Evolutionary conservation across 2,888 invertebrate genomes (phyloP).

Genomic region (Sarcophaga subvicina): DNA sequence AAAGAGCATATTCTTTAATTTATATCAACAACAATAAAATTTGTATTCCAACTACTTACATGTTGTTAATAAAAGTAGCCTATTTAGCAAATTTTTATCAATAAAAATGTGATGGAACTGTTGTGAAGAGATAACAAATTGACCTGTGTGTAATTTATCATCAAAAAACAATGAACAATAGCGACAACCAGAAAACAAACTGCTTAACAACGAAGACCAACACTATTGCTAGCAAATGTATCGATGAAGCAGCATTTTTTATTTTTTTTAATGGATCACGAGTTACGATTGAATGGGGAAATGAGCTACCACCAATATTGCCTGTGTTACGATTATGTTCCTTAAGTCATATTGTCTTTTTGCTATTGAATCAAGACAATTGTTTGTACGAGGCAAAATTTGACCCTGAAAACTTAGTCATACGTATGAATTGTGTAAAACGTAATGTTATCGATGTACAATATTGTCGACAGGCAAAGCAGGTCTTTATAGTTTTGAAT

Average conservation of each 20-base stretch:
- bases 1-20: not conserved
- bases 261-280: constrained; percentile 55
- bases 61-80: not conserved
- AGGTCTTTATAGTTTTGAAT: constrained; percentile 74
- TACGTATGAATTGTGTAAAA: constrained; percentile 72
- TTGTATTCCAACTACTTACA: no score
- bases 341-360: constrained; percentile 28
- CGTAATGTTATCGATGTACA: constrained; percentile 75
- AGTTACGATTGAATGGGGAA: constrained; percentile 50
- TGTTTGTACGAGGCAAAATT: constrained; percentile 55
- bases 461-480: constrained; percentile 72
- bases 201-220: constrained; percentile 7
- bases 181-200: constrained; percentile 21
- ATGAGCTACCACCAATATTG: constrained; percentile 2
- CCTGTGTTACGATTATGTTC: constrained; percentile 58
- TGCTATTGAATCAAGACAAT: constrained; percentile 46
- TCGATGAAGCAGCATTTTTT: constrained; percentile 42
- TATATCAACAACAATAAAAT: not conserved
- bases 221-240: constrained; percentile 13
- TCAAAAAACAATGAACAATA: constrained; percentile 40
- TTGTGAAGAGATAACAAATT: constrained; percentile 41
- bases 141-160: constrained; percentile 39
- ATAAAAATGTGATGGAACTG: constrained; percentile 36
- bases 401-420: constrained; percentile 47
- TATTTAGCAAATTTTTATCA: not conserved